phyloP scores from a whole-genome alignment of 2,797 vertebrate genomes.

The Telmatherina bonti region DNA sequence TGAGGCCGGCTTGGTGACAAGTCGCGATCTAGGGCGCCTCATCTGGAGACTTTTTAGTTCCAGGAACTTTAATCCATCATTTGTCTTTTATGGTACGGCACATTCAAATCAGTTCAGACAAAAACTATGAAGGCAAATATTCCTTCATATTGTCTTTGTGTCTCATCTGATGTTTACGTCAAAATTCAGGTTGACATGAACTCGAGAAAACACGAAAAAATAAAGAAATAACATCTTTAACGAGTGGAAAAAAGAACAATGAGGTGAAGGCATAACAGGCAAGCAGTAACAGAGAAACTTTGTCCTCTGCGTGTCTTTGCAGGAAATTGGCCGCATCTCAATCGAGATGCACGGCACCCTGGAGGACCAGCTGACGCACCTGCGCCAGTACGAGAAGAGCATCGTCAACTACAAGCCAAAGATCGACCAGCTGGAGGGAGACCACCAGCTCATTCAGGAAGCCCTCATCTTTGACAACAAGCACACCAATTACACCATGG shows the following conservation, averaged over 20 bases:
- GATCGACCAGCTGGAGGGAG: constrained; percentile 97
- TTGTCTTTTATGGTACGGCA: neutral
- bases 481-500: constrained; percentile 99
- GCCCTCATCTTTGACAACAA: constrained; percentile 98
- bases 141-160: too few relatives aligned
- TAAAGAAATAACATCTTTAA: neutral
- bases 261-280: neutral
- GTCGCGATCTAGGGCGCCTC: neutral
- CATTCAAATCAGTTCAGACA: neutral
- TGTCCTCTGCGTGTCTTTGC: constrained; percentile 26
- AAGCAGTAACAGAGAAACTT: neutral
- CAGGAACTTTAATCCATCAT: too few relatives aligned
- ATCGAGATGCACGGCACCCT: constrained; percentile 98
- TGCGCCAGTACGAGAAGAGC: constrained; percentile 97
- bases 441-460: constrained; percentile 97
- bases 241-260: neutral
- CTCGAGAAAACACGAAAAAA: neutral
- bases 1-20: neutral
- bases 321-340: constrained; percentile 98
- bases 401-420: constrained; percentile 99
- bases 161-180: too few relatives aligned
- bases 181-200: neutral
- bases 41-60: neutral
- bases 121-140: too few relatives aligned
- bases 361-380: constrained; percentile 94